These are phyloP conservation scores for Tragulus kanchil DNA, from an alignment of 2,113 vertebrate species.

Conservation along the genomic window DNA sequence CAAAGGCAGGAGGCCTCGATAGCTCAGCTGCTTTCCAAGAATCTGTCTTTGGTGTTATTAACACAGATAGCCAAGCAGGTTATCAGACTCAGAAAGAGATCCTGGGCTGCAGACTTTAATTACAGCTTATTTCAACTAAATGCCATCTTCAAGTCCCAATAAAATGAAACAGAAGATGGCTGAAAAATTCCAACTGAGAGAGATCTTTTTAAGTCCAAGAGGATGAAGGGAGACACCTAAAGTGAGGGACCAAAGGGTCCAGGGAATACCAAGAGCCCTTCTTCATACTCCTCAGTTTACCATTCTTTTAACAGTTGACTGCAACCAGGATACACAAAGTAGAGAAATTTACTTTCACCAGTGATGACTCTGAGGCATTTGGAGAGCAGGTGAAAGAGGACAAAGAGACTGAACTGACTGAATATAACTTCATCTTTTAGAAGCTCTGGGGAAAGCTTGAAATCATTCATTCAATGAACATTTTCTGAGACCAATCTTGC, in stretches of 20 bases:
- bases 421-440: not conserved
- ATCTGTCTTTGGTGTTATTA: constrained; percentile 66
- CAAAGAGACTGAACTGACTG: not conserved
- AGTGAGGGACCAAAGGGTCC: not conserved
- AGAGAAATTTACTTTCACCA: not conserved
- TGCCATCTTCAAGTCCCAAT: constrained; percentile 67
- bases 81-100: constrained; percentile 77
- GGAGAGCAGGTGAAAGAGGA: not conserved
- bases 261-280: not conserved
- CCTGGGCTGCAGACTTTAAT: constrained; percentile 77
- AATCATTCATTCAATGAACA: constrained; percentile 7
- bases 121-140: constrained; percentile 74
- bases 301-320: not conserved
- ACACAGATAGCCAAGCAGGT: constrained; percentile 77
- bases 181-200: not conserved
- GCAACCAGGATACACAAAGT: not conserved
- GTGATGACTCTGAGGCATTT: not conserved
- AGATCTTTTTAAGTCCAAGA: not conserved
- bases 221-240: not conserved
- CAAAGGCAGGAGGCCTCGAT: constrained; percentile 62
- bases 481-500: not conserved
- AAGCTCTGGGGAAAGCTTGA: not conserved
- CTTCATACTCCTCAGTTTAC: not conserved
- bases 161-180: constrained; percentile 50
- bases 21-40: constrained; percentile 73